Percentiles rank a stretch among this genome's conserved stretches.
These are phyloP conservation scores for Hippocampus comes DNA, from an alignment of 2,113 vertebrate genomes.

Conservation along the genomic window DNA sequence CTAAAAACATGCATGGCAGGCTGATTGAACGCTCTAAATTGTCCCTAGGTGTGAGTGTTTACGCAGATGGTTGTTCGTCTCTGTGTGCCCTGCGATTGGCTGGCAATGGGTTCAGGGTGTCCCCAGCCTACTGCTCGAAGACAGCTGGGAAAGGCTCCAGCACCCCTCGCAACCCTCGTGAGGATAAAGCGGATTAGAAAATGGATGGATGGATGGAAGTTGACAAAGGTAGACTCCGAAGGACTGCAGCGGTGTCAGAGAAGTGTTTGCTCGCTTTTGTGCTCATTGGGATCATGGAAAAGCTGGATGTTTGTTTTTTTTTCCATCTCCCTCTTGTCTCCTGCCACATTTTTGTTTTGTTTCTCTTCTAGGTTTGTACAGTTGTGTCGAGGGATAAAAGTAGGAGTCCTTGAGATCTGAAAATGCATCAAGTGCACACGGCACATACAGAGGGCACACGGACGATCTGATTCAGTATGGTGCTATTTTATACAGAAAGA, in stretches of 20 bases:
- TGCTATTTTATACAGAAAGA: slow-evolving; percentile 10
- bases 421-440: background rate
- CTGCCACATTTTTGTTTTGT: background rate
- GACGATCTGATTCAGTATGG: slow-evolving; percentile 11
- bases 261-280: background rate
- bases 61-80: too few relatives aligned
- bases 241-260: background rate
- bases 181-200: too few relatives aligned
- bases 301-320: background rate
- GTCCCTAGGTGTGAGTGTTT: too few relatives aligned
- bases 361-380: background rate
- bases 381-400: background rate
- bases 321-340: background rate
- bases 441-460: background rate
- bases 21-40: too few relatives aligned
- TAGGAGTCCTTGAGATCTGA: slow-evolving; percentile 1
- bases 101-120: too few relatives aligned
- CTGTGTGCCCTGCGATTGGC: too few relatives aligned
- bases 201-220: background rate
- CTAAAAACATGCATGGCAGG: too few relatives aligned
- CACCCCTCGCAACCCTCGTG: too few relatives aligned
- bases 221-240: background rate
- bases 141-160: too few relatives aligned
- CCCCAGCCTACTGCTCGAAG: too few relatives aligned
- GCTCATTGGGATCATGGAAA: background rate